A percentile compares a stretch with the other conserved stretches of the same genome.
Evolutionary conservation across 2,797 vertebrate species (phyloP).

Genomic region (Anniella stebbinsi): DNA sequence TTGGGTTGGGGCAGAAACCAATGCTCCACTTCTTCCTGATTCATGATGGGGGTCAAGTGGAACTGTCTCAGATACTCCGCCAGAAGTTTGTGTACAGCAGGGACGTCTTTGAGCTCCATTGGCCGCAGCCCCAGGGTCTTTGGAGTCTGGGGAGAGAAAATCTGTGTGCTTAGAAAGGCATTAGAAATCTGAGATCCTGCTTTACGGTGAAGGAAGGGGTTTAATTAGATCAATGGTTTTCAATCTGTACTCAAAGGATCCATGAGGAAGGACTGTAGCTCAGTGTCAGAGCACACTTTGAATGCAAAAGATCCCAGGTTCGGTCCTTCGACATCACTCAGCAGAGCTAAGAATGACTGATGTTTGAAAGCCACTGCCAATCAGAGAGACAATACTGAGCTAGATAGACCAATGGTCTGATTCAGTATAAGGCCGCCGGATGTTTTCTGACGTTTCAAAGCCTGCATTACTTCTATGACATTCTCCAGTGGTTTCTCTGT

Average conservation of each 20-base stretch:
- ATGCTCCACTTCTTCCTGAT: slow-evolving; percentile 91
- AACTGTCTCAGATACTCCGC: slow-evolving; percentile 92
- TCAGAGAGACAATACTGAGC: neutral
- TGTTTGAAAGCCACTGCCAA: neutral
- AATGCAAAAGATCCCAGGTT: neutral
- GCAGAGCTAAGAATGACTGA: neutral
- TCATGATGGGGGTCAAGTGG: slow-evolving; percentile 92
- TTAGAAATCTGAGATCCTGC: neutral
- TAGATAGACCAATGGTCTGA: neutral
- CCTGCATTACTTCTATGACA: neutral
- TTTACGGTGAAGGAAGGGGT: neutral
- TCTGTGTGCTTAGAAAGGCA: fast-evolving
- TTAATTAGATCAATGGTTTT: neutral
- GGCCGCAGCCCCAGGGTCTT: slow-evolving; percentile 89
- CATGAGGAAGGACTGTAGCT: neutral
- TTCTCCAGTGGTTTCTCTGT: neutral
- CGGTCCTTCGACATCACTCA: no score
- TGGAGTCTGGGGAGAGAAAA: slow-evolving; percentile 81
- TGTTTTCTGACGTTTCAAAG: neutral
- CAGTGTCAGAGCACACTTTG: neutral
- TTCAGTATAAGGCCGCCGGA: no score
- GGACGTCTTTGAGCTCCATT: slow-evolving; percentile 92
- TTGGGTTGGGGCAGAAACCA: slow-evolving; percentile 96
- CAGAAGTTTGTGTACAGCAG: slow-evolving; percentile 89
- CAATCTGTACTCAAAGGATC: neutral